phyloP scores from a whole-genome alignment of 2,888 invertebrate genomes.

The Gryllus longicercus region DNA sequence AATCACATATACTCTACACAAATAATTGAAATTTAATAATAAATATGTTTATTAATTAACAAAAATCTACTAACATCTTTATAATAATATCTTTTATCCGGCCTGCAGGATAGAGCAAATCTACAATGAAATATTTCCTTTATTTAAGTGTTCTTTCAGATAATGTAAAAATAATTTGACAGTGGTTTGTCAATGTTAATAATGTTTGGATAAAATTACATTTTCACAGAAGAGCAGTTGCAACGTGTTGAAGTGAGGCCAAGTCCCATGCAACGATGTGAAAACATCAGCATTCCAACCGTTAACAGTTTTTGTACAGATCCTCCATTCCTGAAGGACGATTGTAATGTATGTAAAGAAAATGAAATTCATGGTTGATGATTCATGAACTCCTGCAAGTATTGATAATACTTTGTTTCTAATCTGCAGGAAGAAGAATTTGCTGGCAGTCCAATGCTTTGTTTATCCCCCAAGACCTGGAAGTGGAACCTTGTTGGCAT shows the following conservation, averaged over 20 bases:
- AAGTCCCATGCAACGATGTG: slow-evolving; percentile 75
- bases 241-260: slow-evolving; percentile 75
- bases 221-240: slow-evolving; percentile 60
- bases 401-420: neutral
- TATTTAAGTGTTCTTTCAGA: no score
- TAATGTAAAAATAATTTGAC: no score
- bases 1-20: no score
- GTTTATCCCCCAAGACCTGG: slow-evolving; percentile 63
- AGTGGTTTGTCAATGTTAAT: no score
- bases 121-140: no score
- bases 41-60: no score
- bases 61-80: no score
- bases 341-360: slow-evolving; percentile 70
- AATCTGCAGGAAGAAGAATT: slow-evolving; percentile 75
- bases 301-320: slow-evolving; percentile 82
- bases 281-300: slow-evolving; percentile 79
- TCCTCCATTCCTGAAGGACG: slow-evolving; percentile 71
- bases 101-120: no score
- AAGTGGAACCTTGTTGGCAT: slow-evolving; percentile 75
- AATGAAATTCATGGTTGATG: neutral
- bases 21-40: no score
- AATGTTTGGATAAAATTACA: neutral
- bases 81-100: no score
- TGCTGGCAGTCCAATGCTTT: slow-evolving; percentile 82
- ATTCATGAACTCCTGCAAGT: neutral